These are phyloP conservation scores for Metopia argyrocephala DNA, from an alignment of 2,888 invertebrate species.

Conservation along the genomic window DNA sequence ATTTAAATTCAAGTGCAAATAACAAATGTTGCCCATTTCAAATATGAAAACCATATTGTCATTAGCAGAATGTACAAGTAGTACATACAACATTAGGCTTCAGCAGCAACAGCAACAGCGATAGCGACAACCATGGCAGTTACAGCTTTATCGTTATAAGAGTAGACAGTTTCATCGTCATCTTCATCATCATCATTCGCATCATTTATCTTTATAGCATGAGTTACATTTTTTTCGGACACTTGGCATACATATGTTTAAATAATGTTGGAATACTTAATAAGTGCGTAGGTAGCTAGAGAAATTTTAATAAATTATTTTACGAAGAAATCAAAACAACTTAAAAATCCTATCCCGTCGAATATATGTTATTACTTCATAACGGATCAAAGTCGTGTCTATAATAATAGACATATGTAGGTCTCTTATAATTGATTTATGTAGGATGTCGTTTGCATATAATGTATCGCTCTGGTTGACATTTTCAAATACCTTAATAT, in stretches of 20 bases:
- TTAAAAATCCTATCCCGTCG: too few relatives aligned
- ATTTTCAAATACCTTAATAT: too few relatives aligned
- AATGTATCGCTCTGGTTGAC: too few relatives aligned
- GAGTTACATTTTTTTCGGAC: conserved; percentile 39
- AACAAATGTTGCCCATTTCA: conserved; percentile 58
- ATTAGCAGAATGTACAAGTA: conserved; percentile 35
- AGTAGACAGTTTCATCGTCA: conserved; percentile 21
- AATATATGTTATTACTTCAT: too few relatives aligned
- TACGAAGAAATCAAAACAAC: too few relatives aligned
- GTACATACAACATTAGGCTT: conserved; percentile 20
- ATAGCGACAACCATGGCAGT: not conserved
- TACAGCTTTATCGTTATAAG: not conserved
- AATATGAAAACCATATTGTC: conserved; percentile 37
- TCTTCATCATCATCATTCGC: conserved; percentile 38
- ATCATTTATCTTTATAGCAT: conserved; percentile 38
- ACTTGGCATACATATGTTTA: conserved; percentile 58
- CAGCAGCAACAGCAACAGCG: conserved; percentile 3
- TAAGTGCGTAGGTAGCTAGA: not conserved
- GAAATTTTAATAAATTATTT: not conserved
- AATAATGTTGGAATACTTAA: not conserved
- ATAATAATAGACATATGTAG: too few relatives aligned
- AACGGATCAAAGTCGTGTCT: too few relatives aligned
- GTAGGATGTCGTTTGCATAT: too few relatives aligned
- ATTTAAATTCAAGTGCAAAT: conserved; percentile 61
- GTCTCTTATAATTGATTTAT: too few relatives aligned